Evolutionary conservation across 1,140 invertebrate species (phyloP).

Genomic region (Drosophila biarmipes): DNA sequence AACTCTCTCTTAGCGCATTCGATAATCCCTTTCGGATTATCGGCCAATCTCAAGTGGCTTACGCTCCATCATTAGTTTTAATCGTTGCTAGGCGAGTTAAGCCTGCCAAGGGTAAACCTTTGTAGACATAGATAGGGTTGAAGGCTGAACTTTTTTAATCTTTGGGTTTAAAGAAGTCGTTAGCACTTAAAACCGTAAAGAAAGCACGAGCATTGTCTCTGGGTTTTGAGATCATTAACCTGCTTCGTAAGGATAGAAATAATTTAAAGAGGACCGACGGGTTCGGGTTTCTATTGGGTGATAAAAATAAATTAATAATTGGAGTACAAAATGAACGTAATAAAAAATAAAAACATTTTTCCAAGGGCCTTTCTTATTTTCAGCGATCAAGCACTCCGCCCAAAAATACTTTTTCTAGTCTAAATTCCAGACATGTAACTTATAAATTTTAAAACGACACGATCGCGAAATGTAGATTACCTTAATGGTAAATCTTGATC

Average conservation of each 20-base stretch:
- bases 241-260: not conserved
- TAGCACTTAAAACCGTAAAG: slow-evolving; percentile 14
- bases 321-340: too few species aligned
- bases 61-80: slow-evolving; percentile 1
- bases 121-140: slow-evolving; percentile 13
- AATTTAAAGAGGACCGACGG: too few species aligned
- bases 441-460: too few species aligned
- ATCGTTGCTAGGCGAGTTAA: slow-evolving; percentile 26
- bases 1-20: not conserved
- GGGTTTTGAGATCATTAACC: slow-evolving; percentile 15
- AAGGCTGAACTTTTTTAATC: slow-evolving; percentile 11
- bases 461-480: too few species aligned
- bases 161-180: slow-evolving; percentile 19
- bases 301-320: too few species aligned
- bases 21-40: slow-evolving; percentile 10
- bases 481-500: too few species aligned
- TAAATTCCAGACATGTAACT: too few species aligned
- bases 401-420: too few species aligned
- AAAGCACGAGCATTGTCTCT: not conserved
- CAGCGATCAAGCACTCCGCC: too few species aligned
- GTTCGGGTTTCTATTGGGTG: too few species aligned
- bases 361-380: too few species aligned
- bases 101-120: slow-evolving; percentile 19
- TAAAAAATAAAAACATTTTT: too few species aligned
- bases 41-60: slow-evolving; percentile 11